Base-by-base conservation (phyloP, 2,888 invertebrate genomes). In the Eumerus sabulonum region DNA sequence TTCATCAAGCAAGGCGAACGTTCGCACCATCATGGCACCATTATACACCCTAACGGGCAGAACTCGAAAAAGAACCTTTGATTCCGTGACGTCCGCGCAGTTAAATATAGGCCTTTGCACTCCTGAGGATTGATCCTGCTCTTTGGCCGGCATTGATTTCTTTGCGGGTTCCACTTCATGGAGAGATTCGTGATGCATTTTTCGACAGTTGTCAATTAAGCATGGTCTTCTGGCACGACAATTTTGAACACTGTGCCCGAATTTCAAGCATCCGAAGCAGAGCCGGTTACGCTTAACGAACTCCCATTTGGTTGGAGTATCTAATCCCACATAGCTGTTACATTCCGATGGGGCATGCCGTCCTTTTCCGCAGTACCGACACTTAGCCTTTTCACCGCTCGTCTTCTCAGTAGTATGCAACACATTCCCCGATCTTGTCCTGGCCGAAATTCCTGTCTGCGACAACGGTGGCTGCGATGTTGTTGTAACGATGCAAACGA, bases 31-130 rank as follows among this genome's bases (percentile, higher is more conserved):
- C 5, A 13, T 13, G 1, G 36, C 35, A 14, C 18, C 60, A 44
- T 40, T 40, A 40, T 56, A 56, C 3, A 81, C n/a, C n/a, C n/a
- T n/a, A 7, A 81, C 71, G 9, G 76, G 81, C 12, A 81, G 9
- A 5, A 81, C 63, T 9, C 66, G 4, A 13, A 63, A 81, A 2
- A 74, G 12, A 11, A 63, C 36, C 14, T 51, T 53, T n/a, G 57
- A 13, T 4, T 27, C 27, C 5, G 16, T 1, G 18, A 38, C 9
- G 12, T 13, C 36, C 13, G 27, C 27, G 45, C 66, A 54, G 40
- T 38, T 59, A 1, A 67, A 12, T 7, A 73, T 35, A 40, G 57
- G 16, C 13, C 44, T 48, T 18, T 48, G 12, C 3, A 9, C 3
- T 11, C 11, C n/a, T 3, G n/a, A 1, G n/a, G n/a, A 19, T 54